A percentile compares a stretch with the other conserved stretches of the same genome.
phyloP scores from a whole-genome alignment of 35 echinoderm and acorn worm genomes.

The Ophioderma brevispina region DNA sequence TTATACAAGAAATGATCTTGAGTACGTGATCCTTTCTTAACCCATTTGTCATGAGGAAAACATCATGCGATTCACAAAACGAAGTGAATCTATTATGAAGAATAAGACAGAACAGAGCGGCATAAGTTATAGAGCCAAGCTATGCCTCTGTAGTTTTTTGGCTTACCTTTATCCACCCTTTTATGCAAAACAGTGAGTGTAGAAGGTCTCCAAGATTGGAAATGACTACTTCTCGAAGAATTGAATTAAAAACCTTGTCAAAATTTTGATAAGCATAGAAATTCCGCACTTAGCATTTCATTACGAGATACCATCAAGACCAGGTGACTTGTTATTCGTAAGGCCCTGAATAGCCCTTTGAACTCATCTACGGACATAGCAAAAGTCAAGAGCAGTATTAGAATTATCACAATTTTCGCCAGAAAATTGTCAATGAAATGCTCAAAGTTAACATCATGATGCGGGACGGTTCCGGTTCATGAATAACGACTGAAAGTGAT shows the following conservation, averaged over 20 bases:
- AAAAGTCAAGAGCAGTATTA: background rate
- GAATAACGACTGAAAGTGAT: background rate
- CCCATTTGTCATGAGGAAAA: no score
- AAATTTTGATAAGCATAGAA: background rate
- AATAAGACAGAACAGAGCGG: no score
- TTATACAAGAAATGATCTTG: no score
- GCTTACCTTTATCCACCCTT: no score
- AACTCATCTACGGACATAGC: background rate
- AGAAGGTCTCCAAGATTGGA: background rate
- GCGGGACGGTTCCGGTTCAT: background rate
- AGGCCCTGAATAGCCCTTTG: background rate
- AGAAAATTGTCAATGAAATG: background rate
- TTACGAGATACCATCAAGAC: no score
- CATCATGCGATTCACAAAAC: no score
- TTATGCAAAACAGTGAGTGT: no score
- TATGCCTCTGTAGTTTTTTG: no score
- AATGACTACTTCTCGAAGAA: background rate
- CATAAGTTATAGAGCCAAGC: no score
- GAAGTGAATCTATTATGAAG: no score
- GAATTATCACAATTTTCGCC: background rate
- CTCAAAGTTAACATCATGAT: background rate
- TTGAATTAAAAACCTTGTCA: background rate
- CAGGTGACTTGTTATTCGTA: background rate
- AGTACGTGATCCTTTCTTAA: no score
- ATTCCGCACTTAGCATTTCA: background rate